Percentiles rank a stretch among this genome's conserved stretches.
phyloP scores from a whole-genome alignment of 2,797 vertebrate species.

The Agapornis canus region DNA sequence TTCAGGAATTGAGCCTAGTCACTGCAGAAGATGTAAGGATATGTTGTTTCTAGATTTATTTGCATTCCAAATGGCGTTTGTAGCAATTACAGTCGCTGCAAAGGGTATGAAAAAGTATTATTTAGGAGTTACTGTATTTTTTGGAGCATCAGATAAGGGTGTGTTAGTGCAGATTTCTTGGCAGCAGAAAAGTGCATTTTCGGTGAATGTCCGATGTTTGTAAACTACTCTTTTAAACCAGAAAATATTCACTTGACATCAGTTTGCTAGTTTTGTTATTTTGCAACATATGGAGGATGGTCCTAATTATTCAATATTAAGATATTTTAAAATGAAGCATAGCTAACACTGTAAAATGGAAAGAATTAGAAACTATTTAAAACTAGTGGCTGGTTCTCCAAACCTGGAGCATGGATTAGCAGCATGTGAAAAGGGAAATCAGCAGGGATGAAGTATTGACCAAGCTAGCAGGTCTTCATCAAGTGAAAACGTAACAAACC shows the following conservation, averaged over 20 bases:
- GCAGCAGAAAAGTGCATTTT: not conserved
- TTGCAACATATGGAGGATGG: not conserved
- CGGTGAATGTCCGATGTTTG: not conserved
- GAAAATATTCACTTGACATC: slow-evolving; percentile 18
- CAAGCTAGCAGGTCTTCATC: not conserved
- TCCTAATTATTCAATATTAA: slow-evolving; percentile 28
- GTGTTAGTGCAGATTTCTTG: not conserved
- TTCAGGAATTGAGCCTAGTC: not conserved
- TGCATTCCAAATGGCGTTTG: not conserved
- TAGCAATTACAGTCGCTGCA: not conserved
- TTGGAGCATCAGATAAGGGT: not conserved
- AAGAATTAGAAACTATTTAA: slow-evolving; percentile 16
- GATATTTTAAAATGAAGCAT: slow-evolving; percentile 13
- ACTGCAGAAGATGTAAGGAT: not conserved
- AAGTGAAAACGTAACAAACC: slow-evolving; percentile 16
- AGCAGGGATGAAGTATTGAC: slow-evolving; percentile 43
- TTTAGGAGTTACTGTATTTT: not conserved
- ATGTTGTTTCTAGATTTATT: not conserved
- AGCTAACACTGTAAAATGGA: not conserved
- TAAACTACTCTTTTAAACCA: slow-evolving; percentile 39
- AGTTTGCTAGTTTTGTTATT: slow-evolving; percentile 22
- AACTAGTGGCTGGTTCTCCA: not conserved
- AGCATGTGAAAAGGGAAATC: slow-evolving; percentile 26
- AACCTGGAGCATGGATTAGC: slow-evolving; percentile 21
- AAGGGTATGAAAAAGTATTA: not conserved